Percentiles rank a stretch among this genome's conserved stretches.
These are phyloP conservation scores for Drosophila lutescens DNA, from an alignment of 2,888 invertebrate species.

Conservation along the genomic window DNA sequence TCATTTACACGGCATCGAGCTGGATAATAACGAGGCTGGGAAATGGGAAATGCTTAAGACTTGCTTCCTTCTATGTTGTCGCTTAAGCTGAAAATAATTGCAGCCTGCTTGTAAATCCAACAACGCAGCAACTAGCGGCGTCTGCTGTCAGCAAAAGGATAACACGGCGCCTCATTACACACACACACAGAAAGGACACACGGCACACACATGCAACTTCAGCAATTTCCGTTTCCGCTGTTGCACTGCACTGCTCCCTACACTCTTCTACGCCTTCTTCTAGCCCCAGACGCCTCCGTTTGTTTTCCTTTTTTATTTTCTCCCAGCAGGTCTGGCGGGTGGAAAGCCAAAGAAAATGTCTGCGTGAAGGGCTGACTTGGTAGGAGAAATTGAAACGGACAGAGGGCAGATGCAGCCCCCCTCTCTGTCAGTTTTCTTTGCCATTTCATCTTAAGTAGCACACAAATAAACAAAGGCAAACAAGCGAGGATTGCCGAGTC, in stretches of 20 bases:
- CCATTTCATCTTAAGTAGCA: constrained; percentile 79
- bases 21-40: constrained; percentile 47
- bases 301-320: constrained; percentile 46
- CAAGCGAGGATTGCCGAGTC: constrained; percentile 39
- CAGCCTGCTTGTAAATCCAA: constrained; percentile 80
- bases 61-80: constrained; percentile 82
- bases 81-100: constrained; percentile 84
- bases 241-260: constrained; percentile 37
- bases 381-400: constrained; percentile 72
- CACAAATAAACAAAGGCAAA: constrained; percentile 70
- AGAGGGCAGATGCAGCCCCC: constrained; percentile 42
- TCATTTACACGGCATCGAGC: constrained; percentile 61
- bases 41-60: constrained; percentile 76
- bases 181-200: constrained; percentile 23
- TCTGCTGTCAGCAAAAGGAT: constrained; percentile 63
- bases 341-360: constrained; percentile 66
- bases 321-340: constrained; percentile 32
- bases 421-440: constrained; percentile 68
- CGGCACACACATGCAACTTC: constrained; percentile 64
- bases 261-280: constrained; percentile 11
- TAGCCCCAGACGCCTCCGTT: constrained; percentile 15
- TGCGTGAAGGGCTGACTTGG: constrained; percentile 62
- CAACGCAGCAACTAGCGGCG: constrained; percentile 50
- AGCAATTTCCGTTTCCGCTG: constrained; percentile 78
- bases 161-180: constrained; percentile 71